Evolutionary conservation across 2,113 vertebrate genomes (phyloP), one percentile per base, ranked within the genome.

Genomic region (Muntiacus muntjak): DNA sequence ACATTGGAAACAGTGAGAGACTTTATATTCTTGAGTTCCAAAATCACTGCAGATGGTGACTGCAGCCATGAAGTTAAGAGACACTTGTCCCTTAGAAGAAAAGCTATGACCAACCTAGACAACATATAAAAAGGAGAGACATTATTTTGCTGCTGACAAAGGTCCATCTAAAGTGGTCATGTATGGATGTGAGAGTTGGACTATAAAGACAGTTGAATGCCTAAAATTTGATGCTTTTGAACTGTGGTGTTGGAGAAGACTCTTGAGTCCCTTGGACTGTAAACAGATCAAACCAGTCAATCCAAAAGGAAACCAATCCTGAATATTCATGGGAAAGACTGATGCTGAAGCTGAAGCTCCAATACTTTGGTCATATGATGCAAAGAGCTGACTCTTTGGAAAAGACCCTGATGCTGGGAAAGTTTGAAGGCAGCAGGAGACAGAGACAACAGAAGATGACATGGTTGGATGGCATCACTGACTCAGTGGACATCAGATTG

Each of bases 401-500:
- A 71, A 71, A 71, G n/a, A 71, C 10, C 10, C 16, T 71, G 67
- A 23, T 40, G 9, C n/a, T 71, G 11, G 67, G 10, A 40, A 71
- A 40, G 5, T 71, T 40, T 40, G 67, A 71, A 71, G 67, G 19
- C 67, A 71, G 67, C 67, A 71, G 19, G 67, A 71, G n/a, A 40
- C 0, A 0, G 62, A 64, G n/a, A 71, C 0, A 1, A 40, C 10
- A 71, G 19, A 23, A 71, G n/a, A 71, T 23, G n/a, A 40, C n/a
- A 12, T 40, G 10, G 10, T 40, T 71, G 67, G n/a, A 71, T 71
- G 67, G 19, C 0, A 0, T 71, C n/a, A 71, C 21, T 71, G 19
- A 71, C n/a, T 71, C n/a, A 0, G 12, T 23, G 10, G 67, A 71
- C n/a, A 40, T 23, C 9, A 23, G 67, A 71, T 3, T 71, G n/a